These are phyloP conservation scores for Hypselothyrea guttata DNA, from an alignment of 2,888 invertebrate species.

Conservation along the genomic window DNA sequence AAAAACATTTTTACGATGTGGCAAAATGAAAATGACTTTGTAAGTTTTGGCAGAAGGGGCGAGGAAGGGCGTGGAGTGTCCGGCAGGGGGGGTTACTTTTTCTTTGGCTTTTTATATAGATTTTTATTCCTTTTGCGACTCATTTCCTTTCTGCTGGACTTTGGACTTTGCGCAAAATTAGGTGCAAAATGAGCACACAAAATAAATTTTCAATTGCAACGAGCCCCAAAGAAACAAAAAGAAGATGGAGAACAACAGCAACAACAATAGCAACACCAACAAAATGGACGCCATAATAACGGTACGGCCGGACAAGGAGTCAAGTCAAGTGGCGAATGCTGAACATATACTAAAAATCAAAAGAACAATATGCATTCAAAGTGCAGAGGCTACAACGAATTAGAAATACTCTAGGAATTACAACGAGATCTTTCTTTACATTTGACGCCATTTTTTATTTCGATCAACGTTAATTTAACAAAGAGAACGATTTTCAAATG, in stretches of 20 bases:
- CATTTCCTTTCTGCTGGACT: constrained; percentile 55
- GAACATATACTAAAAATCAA: constrained; percentile 35
- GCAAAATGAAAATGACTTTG: constrained; percentile 71
- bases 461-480: too few relatives aligned
- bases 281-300: constrained; percentile 38
- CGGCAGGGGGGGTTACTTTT: too few relatives aligned
- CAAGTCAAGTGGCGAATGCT: constrained; percentile 37
- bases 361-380: constrained; percentile 4
- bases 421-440: too few relatives aligned
- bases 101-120: constrained; percentile 35
- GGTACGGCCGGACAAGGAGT: constrained; percentile 29
- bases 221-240: constrained; percentile 25
- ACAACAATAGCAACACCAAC: constrained; percentile 11
- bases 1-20: constrained; percentile 46
- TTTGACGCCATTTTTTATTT: too few relatives aligned
- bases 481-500: too few relatives aligned
- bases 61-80: too few relatives aligned
- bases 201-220: constrained; percentile 78
- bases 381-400: background rate
- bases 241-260: constrained; percentile 11
- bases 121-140: constrained; percentile 62
- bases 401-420: constrained; percentile 12
- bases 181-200: constrained; percentile 81
- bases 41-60: constrained; percentile 32
- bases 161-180: constrained; percentile 67